Evolutionary conservation across 2,113 vertebrate species (phyloP).

Genomic region (Hydrochoerus hydrochaeris): DNA sequence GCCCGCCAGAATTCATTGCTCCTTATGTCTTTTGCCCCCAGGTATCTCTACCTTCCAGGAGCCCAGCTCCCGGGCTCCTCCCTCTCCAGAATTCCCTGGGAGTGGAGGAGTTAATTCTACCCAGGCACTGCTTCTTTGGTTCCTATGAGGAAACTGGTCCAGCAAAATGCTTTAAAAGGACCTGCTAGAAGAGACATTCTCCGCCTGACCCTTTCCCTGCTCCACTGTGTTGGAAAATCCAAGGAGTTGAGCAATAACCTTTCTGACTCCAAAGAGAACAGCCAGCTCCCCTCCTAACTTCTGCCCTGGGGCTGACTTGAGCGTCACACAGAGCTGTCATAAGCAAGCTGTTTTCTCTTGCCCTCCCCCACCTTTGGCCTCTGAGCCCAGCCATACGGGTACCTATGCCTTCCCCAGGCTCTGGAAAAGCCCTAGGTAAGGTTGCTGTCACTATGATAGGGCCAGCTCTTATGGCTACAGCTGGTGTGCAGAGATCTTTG

Average conservation of each 20-base stretch:
- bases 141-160: constrained; percentile 44
- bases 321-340: not conserved
- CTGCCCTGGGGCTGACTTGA: not conserved
- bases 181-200: constrained; percentile 59
- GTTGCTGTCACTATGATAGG: not conserved
- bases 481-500: not conserved
- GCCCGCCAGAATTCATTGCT: constrained; percentile 76
- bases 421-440: not conserved
- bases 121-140: constrained; percentile 52
- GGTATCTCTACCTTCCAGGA: constrained; percentile 64
- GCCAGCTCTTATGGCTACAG: not conserved
- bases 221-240: constrained; percentile 77
- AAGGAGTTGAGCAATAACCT: constrained; percentile 76
- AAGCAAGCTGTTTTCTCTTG: not conserved
- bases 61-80: not conserved
- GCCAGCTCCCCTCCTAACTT: constrained; percentile 62
- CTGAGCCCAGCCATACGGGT: not conserved
- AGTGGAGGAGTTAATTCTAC: constrained; percentile 72
- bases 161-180: constrained; percentile 77
- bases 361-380: not conserved
- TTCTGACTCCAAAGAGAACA: constrained; percentile 53
- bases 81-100: constrained; percentile 16
- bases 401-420: not conserved
- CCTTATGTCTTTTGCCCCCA: constrained; percentile 71
- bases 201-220: constrained; percentile 52